Percentiles rank a stretch among this genome's conserved stretches.
These are phyloP conservation scores for Punctoribates punctum DNA, from an alignment of 2,888 invertebrate species.

Conservation along the genomic window DNA sequence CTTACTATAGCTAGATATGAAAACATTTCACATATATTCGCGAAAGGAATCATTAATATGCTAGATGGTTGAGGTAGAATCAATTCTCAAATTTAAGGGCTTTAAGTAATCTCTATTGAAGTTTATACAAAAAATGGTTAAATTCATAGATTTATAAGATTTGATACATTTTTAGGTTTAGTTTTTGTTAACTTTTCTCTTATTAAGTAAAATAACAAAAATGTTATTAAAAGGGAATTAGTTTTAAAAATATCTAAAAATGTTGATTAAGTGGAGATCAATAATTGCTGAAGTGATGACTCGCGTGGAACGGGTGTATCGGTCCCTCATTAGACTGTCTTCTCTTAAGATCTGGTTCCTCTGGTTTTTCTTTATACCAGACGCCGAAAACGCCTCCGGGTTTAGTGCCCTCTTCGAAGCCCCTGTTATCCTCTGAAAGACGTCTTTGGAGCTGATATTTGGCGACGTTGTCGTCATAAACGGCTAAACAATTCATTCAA, in stretches of 20 bases:
- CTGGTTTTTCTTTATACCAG: not conserved
- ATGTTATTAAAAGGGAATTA: not conserved
- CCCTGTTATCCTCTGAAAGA: not conserved
- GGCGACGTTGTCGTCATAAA: not conserved
- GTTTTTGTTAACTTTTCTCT: too few relatives aligned
- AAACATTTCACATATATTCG: too few relatives aligned
- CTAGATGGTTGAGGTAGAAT: too few relatives aligned
- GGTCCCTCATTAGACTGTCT: not conserved
- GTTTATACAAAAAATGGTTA: too few relatives aligned
- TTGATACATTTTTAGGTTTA: too few relatives aligned
- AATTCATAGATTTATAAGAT: too few relatives aligned
- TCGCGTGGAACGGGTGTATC: not conserved
- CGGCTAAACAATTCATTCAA: not conserved
- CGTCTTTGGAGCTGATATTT: conserved; percentile 10
- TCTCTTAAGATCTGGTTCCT: not conserved
- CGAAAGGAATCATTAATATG: too few relatives aligned
- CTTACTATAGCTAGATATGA: too few relatives aligned
- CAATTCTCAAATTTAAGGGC: too few relatives aligned
- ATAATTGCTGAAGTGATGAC: conserved; percentile 8
- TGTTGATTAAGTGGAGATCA: not conserved
- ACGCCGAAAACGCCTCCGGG: not conserved
- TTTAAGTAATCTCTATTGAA: too few relatives aligned
- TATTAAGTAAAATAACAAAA: too few relatives aligned
- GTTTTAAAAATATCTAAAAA: not conserved
- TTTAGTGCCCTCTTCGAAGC: not conserved